Base-by-base conservation (phyloP, 2,888 invertebrate genomes). In the Belgica antarctica region DNA sequence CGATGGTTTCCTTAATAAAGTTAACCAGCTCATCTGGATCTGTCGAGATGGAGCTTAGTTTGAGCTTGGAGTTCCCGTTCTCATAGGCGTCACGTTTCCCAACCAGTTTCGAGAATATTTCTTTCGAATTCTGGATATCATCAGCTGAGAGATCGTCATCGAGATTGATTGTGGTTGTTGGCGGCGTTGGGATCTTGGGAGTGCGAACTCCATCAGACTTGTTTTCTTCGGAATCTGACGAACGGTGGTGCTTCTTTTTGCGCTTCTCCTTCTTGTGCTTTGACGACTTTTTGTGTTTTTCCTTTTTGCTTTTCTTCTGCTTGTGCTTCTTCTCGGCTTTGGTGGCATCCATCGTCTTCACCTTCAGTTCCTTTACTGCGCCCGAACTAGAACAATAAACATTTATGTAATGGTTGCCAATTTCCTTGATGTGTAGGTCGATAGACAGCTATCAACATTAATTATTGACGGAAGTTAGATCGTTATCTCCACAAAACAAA, bases 221-320 rank as follows among this genome's bases (percentile, higher is more conserved):
- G 15, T 10, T 46, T n/a, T 46, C 46, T n/a, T 46, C 52, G 22
- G 52, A 52, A 52, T 52, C 62, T 15, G 25, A 19, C 1, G 62
- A n/a, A n/a, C 34, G 24, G 75, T 84, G 86, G 76, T 87, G 88
- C 74, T 86, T 87, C 63, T 79, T 75, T 57, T 77, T 80, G 72
- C 81, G 81, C 71, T 80, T 81, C 31, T 83, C 83, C 71, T 84
- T 85, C 22, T 83, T 83, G 1, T 77, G 74, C 73, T 85, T 85
- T 74, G 83, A 82, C 70, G 83, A 82, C 74, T 85, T 84, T 76
- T 87, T 89, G 74, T 86, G 86, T 78, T 90, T 90, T 77, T 88
- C 88, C 73, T 85, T 85, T 74, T 84, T 85, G 41, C 76, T 77
- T 72, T 83, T 85, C 74, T 84, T 85, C n/a, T n/a, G n/a, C 59